Conservation (phyloP, 2,113 vertebrate genomes). For the Tachysurus fulvidraco region DNA sequence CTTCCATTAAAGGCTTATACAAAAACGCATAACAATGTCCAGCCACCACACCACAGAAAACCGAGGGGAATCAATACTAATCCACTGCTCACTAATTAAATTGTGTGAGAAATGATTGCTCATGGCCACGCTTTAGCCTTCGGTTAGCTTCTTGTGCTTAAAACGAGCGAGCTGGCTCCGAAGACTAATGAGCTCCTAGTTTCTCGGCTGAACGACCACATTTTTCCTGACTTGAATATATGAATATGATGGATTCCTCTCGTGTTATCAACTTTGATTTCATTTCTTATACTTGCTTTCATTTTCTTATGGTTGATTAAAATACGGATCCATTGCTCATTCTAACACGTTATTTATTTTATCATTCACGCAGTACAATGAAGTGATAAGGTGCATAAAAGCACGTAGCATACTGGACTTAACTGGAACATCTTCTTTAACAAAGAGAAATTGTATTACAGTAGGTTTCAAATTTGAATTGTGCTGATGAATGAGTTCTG, state of each 20-base stretch:
- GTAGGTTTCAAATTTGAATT: neutral
- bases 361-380: neutral
- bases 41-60: neutral
- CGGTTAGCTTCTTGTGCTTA: constrained; percentile 1
- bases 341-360: neutral
- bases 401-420: neutral
- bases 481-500: neutral
- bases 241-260: constrained; percentile 18
- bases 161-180: neutral
- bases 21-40: neutral
- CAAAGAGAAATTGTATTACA: neutral
- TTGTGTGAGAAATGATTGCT: constrained; percentile 23
- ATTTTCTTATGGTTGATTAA: neutral
- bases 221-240: neutral
- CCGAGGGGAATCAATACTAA: constrained; percentile 21
- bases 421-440: neutral
- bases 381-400: too few relatives aligned
- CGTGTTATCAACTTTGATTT: neutral
- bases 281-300: neutral
- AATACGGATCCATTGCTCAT: neutral
- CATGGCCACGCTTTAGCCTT: constrained; percentile 17
- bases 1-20: neutral
- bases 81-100: constrained; percentile 27
- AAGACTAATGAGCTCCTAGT: constrained; percentile 32
- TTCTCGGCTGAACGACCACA: neutral